Evolutionary conservation across 2,888 invertebrate species (phyloP), one percentile per base, ranked within the genome.

Genomic region (Eupithecia vulgata): DNA sequence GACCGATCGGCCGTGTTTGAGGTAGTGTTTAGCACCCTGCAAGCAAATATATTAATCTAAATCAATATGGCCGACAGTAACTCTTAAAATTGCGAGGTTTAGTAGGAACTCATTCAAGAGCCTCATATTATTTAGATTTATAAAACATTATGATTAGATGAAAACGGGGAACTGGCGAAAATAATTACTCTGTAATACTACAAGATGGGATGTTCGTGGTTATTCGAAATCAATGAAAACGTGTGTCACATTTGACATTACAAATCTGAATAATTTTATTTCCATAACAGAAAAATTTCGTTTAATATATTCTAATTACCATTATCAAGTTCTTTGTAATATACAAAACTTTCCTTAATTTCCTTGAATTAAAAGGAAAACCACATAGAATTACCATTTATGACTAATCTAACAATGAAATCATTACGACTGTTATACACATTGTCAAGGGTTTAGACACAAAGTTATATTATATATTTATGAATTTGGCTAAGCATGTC

Each of bases 1-100:
- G 79, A 97, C 96, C 79, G 97, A 97, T 70, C 97, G 95, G 61
- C 96, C 97, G 90, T 96, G 96, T 81, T 96, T 95, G 84, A 97
- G 92, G 91, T 95, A 95, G 80, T 93, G 91, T 88, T 94, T 95
- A 80, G 91, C 87, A 84, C 95, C 90, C 94, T 94, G 92, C 30
- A 92, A 93, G 2, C 92, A 92, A 93, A 79, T 70, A 81, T 25
- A n/a, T 62, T 3, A 62, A 7, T 34, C n/a, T 62, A 8, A 52
- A 52, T 52, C 4, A 52, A 52, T 52, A 48, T 48, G 48, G n/a
- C n/a, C n/a, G 48, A 8, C n/a, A 8, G 8, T 21, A 52, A 52
- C 21, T 3, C 48, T 52, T 52, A 52, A 21, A 25, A 57, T 25
- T 57, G 25, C 57, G 10, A 52, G 12, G 12, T 5, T 13, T 25